Evolutionary conservation across 2,797 vertebrate genomes (phyloP).

Genomic region (Acipenser oxyrinchus): DNA sequence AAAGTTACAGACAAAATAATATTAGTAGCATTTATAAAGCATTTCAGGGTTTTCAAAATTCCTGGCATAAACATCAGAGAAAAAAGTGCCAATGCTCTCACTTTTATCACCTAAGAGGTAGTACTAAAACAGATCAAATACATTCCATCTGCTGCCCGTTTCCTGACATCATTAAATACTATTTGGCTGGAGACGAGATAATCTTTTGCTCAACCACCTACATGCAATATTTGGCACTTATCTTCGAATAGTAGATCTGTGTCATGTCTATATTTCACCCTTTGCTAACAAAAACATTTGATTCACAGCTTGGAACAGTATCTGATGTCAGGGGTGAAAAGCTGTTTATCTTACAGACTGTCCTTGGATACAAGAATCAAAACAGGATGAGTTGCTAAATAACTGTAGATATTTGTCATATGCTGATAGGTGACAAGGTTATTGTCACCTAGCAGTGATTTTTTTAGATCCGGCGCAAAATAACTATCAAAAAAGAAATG

Average conservation of each 20-base stretch:
- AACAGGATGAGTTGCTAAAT: too few relatives aligned
- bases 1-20: not conserved
- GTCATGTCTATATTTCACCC: not conserved
- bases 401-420: too few relatives aligned
- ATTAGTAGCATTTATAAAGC: not conserved
- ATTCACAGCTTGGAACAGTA: too few relatives aligned
- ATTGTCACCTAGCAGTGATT: too few relatives aligned
- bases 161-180: conserved; percentile 1
- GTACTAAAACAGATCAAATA: not conserved
- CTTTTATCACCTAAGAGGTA: not conserved
- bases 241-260: not conserved
- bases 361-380: too few relatives aligned
- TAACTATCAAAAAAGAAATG: too few relatives aligned
- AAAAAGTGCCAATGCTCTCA: too few relatives aligned
- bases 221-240: not conserved
- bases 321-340: too few relatives aligned
- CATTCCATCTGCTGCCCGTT: not conserved
- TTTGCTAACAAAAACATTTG: not conserved
- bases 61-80: too few relatives aligned
- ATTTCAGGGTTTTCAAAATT: not conserved
- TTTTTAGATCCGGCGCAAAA: too few relatives aligned
- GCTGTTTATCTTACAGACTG: too few relatives aligned
- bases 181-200: not conserved
- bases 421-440: too few relatives aligned
- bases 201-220: not conserved